These are phyloP conservation scores for Agrochola litura DNA, from an alignment of 2,888 invertebrate species.

Conservation along the genomic window DNA sequence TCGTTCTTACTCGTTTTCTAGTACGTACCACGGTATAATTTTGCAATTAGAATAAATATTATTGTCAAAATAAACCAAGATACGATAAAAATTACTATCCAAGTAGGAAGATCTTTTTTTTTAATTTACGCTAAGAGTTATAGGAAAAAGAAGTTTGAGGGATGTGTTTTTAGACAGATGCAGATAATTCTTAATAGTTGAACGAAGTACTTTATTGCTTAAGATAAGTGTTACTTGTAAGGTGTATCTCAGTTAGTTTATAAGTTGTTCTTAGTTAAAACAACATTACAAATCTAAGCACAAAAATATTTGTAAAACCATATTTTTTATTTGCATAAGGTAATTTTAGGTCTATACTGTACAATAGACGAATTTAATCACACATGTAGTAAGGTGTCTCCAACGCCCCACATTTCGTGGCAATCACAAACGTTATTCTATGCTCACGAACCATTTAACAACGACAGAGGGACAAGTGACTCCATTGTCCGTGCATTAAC, in stretches of 20 bases:
- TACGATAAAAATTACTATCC: neutral
- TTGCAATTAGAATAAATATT: neutral
- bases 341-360: neutral
- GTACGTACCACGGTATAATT: neutral
- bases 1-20: neutral
- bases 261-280: neutral
- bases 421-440: slow-evolving; percentile 70
- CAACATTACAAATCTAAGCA: neutral
- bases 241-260: neutral
- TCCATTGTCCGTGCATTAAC: slow-evolving; percentile 81
- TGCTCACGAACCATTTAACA: slow-evolving; percentile 84
- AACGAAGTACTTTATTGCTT: neutral
- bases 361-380: slow-evolving; percentile 4
- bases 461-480: slow-evolving; percentile 81
- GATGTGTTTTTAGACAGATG: neutral
- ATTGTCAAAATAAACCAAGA: neutral
- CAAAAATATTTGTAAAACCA: neutral
- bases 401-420: slow-evolving; percentile 75
- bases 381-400: slow-evolving; percentile 9
- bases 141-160: too few relatives aligned
- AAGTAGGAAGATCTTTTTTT: neutral
- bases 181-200: neutral
- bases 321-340: neutral
- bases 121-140: neutral
- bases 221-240: neutral